Base-by-base conservation (phyloP, 2,888 invertebrate genomes). In the Hypercompe scribonia region DNA sequence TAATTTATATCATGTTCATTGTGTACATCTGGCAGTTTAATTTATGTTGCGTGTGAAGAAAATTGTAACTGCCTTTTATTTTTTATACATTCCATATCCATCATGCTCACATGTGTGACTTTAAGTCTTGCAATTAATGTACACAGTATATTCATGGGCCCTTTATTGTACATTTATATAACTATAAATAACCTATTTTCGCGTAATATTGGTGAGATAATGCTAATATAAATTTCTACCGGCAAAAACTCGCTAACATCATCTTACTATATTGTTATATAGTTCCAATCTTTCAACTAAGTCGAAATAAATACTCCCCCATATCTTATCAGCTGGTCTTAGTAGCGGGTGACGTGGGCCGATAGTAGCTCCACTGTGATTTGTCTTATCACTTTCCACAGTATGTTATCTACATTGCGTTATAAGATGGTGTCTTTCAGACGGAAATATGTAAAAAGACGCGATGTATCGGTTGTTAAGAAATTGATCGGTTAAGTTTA, bases 251-350 rank as follows among this genome's bases (percentile, higher is more conserved):
- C n/a, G 24, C 31, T 34, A 67, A 28, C 39, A 70, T 54, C 39
- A 70, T 70, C 34, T 42, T 73, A 65, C 28, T 73, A 58, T 28
- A n/a, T 39, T 68, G 74, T 76, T 75, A 73, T 28, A 36, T 46
- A 39, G 71, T 61, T 76, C 80, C 80, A 84, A 84, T 79, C 81
- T 80, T 86, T 81, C 80, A 81, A 83, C 81, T 80, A 81, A 84
- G 76, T 84, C 79, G 82, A 84, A 83, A 81, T 87, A 84, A 84
- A 82, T 84, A 83, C 81, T 84, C 73, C 78, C 77, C 80, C 80
- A 73, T 90, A 91, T 91, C 90, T 92, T 92, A 92, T 92, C 91
- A 86, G 70, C 67, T 75, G 80, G 87, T 89, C 88, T 88, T 88
- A 87, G 88, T 85, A 86, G 84, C 86, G 82, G 81, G 81, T 90